Evolutionary conservation across 2,888 invertebrate species (phyloP).

Genomic region (Trichopria drosophilae): DNA sequence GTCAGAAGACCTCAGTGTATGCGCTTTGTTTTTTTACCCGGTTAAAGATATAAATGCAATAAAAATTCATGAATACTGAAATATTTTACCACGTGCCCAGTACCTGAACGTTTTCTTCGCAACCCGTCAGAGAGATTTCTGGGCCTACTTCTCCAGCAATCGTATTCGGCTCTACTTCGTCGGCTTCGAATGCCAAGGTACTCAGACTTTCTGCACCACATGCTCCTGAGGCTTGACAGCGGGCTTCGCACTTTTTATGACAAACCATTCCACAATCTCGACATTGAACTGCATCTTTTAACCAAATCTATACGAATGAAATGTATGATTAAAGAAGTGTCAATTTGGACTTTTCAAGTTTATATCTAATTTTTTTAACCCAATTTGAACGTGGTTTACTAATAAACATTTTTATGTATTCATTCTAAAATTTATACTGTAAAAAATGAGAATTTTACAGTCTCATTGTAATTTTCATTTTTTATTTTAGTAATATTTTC

Average conservation of each 20-base stretch:
- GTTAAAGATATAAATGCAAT: neutral
- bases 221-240: conserved; percentile 76
- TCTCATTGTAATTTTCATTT: too few relatives aligned
- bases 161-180: conserved; percentile 49
- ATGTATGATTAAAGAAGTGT: too few relatives aligned
- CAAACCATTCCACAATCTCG: conserved; percentile 86
- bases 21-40: conserved; percentile 6
- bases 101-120: conserved; percentile 58
- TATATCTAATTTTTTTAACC: neutral
- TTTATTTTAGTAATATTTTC: too few relatives aligned
- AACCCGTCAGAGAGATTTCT: conserved; percentile 56
- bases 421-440: too few relatives aligned
- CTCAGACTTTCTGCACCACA: conserved; percentile 61
- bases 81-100: conserved; percentile 51
- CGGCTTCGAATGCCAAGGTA: conserved; percentile 51
- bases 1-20: neutral
- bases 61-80: conserved; percentile 30
- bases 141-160: conserved; percentile 49
- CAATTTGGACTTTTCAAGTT: too few relatives aligned
- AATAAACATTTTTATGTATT: neutral
- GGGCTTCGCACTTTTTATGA: conserved; percentile 92
- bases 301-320: conserved; percentile 97
- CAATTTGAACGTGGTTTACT: neutral
- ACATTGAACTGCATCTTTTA: conserved; percentile 94
- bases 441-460: too few relatives aligned